Conservation (phyloP, 2,888 invertebrate species). For the Argynnis bischoffii region DNA sequence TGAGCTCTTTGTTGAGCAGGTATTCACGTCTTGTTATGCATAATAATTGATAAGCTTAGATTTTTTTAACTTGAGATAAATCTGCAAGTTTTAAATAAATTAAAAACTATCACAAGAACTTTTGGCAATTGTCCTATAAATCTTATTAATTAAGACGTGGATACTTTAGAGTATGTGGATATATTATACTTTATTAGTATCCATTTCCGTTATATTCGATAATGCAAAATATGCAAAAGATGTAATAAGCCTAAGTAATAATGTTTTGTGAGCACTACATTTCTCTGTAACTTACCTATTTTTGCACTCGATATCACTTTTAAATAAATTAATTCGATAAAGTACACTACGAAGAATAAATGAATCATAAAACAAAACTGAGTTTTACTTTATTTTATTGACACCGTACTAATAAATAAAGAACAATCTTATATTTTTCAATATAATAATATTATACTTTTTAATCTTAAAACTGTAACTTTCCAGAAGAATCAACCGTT, state of each 20-base stretch:
- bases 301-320: constrained; percentile 79
- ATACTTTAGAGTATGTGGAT: constrained; percentile 11
- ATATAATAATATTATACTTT: too few species aligned
- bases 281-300: constrained; percentile 73
- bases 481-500: too few species aligned
- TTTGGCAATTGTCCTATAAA: not conserved
- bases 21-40: constrained; percentile 2
- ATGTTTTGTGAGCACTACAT: constrained; percentile 62
- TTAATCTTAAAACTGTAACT: too few species aligned
- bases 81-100: too few species aligned
- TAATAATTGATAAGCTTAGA: too few species aligned
- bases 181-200: too few species aligned
- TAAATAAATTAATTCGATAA: constrained; percentile 71
- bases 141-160: constrained; percentile 40
- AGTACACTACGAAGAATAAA: constrained; percentile 76
- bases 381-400: constrained; percentile 51
- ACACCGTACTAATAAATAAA: too few species aligned
- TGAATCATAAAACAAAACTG: constrained; percentile 55
- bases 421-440: too few species aligned
- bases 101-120: too few species aligned
- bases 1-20: not conserved
- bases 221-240: constrained; percentile 37
- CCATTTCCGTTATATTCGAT: constrained; percentile 6
- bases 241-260: constrained; percentile 51
- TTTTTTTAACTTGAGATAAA: too few species aligned